Evolutionary conservation across 2,888 invertebrate genomes (phyloP), one percentile per base, ranked within the genome.

Genomic region (Tipula helvola): DNA sequence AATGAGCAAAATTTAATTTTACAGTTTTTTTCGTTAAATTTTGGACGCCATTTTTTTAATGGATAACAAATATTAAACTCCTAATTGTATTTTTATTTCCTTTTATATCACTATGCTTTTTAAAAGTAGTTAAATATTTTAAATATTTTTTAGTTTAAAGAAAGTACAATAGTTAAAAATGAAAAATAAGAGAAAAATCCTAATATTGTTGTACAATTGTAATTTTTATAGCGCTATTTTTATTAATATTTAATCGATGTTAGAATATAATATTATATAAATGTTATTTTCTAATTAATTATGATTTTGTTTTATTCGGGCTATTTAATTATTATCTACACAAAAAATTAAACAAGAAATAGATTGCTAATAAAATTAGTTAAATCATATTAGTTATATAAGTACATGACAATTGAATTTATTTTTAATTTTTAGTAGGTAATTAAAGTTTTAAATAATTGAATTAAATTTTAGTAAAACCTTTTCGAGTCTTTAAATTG

Each of bases 1-100:
- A 71, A 71, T 71, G 71, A 71, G 71, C 71, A 71, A 71, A 71
- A 71, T 71, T 71, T 71, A 71, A 71, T 71, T 71, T 71, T 71
- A 71, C 8, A 71, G 8, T 71, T 71, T 28, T 71, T 71, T 71
- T 28, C 71, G 71, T 71, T 71, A 71, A 71, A 71, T 71, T 71
- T 71, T 71, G 71, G 71, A 71, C 71, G 71, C 71, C 71, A 71
- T 71, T 71, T 57, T 52, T 71, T 71, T 57, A 71, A 71, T 71
- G 71, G 71, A 71, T 71, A 71, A 71, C 71, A 71, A 71, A 71
- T 28, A 28, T 71, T 71, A 71, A 71, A 71, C 28, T 28, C 28
- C 71, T 71, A 71, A 71, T 71, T 71, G 71, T 71, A 28, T 52
- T 57, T 16, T 57, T 57, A 57, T 57, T 52, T 16, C 16, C 16